phyloP scores from a whole-genome alignment of 2,888 invertebrate genomes.

The Athetis lepigone region DNA sequence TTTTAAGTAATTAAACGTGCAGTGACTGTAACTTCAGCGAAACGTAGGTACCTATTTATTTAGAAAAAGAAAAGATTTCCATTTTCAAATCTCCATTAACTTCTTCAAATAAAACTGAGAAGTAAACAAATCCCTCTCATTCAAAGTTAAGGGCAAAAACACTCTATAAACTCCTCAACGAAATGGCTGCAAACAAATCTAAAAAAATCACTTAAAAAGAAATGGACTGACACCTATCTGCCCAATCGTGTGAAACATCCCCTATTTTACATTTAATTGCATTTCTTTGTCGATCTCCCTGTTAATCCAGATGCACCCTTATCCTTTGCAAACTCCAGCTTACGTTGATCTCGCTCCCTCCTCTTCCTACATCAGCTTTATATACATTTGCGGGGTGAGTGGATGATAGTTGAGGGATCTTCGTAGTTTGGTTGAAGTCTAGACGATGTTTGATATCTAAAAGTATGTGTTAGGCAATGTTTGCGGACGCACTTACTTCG shows the following conservation, averaged over 20 bases:
- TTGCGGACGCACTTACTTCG: slow-evolving; percentile 83
- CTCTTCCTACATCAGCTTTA: slow-evolving; percentile 11
- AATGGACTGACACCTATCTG: slow-evolving; percentile 77
- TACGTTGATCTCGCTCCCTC: slow-evolving; percentile 61
- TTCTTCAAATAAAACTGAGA: slow-evolving; percentile 38
- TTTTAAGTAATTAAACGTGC: background rate
- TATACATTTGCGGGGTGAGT: slow-evolving; percentile 5
- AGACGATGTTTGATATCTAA: slow-evolving; percentile 85
- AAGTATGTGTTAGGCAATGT: slow-evolving; percentile 84
- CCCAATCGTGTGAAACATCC: slow-evolving; percentile 87
- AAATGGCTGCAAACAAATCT: slow-evolving; percentile 66
- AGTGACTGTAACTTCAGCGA: background rate
- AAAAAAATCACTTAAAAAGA: slow-evolving; percentile 72
- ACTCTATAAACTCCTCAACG: slow-evolving; percentile 38
- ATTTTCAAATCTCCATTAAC: slow-evolving; percentile 31
- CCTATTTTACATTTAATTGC: slow-evolving; percentile 91
- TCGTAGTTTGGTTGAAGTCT: slow-evolving; percentile 69
- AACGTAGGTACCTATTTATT: background rate
- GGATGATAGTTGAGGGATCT: slow-evolving; percentile 58
- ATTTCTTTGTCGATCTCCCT: slow-evolving; percentile 89
- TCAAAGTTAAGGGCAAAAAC: slow-evolving; percentile 39
- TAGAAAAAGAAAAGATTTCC: background rate
- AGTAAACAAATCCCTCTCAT: slow-evolving; percentile 26
- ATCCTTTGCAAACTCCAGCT: slow-evolving; percentile 72
- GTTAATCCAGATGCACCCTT: slow-evolving; percentile 89